phyloP scores from a whole-genome alignment of 1,140 invertebrate species.

The Tetragonula clypearis region DNA sequence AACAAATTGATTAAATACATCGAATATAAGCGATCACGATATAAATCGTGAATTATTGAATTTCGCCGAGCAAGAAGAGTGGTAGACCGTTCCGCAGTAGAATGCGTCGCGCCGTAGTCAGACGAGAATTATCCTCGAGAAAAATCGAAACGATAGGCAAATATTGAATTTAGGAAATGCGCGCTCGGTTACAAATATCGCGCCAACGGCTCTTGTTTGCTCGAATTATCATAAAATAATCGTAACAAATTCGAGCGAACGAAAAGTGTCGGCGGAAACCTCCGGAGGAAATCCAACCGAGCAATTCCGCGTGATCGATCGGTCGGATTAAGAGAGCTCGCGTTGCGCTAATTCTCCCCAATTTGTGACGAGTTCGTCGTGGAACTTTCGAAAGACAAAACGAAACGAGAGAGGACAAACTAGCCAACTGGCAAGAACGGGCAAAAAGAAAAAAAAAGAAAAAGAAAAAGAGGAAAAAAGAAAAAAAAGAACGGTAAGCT shows the following conservation, averaged over 20 bases:
- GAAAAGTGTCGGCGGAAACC: constrained; percentile 14
- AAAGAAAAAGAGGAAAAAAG: too few relatives aligned
- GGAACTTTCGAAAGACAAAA: background rate
- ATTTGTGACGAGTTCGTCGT: background rate
- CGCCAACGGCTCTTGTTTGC: background rate
- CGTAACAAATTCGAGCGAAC: background rate
- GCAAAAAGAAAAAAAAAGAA: too few relatives aligned
- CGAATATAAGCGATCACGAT: background rate
- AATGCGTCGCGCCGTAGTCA: background rate
- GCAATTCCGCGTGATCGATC: constrained; percentile 33
- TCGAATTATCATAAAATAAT: background rate
- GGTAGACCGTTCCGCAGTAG: background rate
- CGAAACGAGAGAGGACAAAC: background rate
- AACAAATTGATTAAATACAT: background rate
- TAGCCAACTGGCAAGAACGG: background rate
- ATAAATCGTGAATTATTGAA: background rate
- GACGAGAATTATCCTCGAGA: background rate
- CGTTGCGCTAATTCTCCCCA: constrained; percentile 12
- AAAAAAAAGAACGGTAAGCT: background rate
- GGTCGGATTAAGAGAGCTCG: background rate
- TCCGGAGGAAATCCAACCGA: background rate
- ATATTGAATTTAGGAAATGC: background rate
- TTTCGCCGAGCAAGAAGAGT: background rate
- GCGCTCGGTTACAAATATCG: background rate
- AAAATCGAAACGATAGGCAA: background rate